Base-by-base conservation (phyloP, 1,140 invertebrate genomes). In the Brachionus paranguensis region DNA sequence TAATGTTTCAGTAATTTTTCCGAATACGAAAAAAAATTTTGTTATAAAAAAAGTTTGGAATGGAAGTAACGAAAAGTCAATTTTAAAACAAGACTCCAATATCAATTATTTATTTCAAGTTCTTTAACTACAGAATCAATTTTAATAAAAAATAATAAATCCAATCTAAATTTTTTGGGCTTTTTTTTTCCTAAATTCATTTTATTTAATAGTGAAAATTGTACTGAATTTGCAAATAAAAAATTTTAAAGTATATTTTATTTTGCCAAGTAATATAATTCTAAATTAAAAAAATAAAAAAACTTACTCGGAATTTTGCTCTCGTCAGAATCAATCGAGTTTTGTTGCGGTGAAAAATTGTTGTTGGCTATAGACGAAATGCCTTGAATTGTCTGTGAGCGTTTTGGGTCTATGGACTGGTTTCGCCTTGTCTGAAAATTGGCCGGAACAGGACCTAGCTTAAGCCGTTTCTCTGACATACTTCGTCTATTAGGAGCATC, bases 381-480 rank as follows among this genome's bases (percentile, higher is more conserved):
- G 20, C 41, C 33, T 10, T 81, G 53, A 27, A 60, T 29, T 24
- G 78, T 81, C 14, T 81, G 78, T 24, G 78, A 81, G 7, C 78
- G 78, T 64, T 81, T 81, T 20, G 33, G 68, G 41, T 72, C 68
- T 43, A 37, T 72, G n/a, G 68, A 72, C 33, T 72, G 68, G 33
- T 72, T 72, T 41, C 68, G 68, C 33, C 41, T 72, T 27, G 27
- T 68, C 43, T 72, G 68, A 72, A 81, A 64, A 68, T 47, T 81
- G 20, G 12, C 53, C 11, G 78, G 53, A n/a, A 81, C 64, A 68
- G 20, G 10, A 0, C 78, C 78, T 8, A 81, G 33, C 45, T 81
- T 81, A 33, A 68, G 20, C 20, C 81, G 53, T 17, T 84, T 84
- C 20, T 84, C 81, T 3, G 81, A 84, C 60, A 84, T 84, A 55